Base-by-base conservation (phyloP, 2,888 invertebrate genomes). In the Macrophya annulata region DNA sequence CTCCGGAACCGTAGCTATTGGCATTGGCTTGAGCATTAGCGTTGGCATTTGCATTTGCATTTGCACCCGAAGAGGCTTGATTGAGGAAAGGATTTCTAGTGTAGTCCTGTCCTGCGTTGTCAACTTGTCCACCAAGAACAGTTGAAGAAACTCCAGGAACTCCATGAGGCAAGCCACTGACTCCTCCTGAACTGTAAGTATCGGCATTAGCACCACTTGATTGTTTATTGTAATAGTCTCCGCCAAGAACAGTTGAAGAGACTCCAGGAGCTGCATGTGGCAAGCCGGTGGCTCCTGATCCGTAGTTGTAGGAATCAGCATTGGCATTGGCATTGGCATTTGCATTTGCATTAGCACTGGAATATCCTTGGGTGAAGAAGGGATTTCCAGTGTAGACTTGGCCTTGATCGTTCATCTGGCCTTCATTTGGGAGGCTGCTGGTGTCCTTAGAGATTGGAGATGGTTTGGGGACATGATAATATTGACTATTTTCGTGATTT, bases 261-360 rank as follows among this genome's bases (percentile, higher is more conserved):
- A 81, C 40, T 25, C 81, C 81, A 43, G 81, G 81, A 43, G 62
- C 62, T 4, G 21, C 59, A 17, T 74, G n/a, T 4, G 72, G 72
- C 37, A 43, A 37, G 0, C 43, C 43, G 25, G 12, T 81, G n/a
- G 55, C 48, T 76, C 25, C 31, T 31, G 55, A 51, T n/a, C n/a
- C n/a, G n/a, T n/a, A n/a, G 17, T 15, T 48, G 15, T 68, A 25
- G 3, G 17, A 17, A 84, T 84, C 79, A 25, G 85, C 55, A 71
- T 72, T 84, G 84, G 88, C 88, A n/a, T 85, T 88, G 65, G 86
- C 86, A 10, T 62, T 62, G 4, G 62, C 62, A 25, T 62, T 87
- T 4, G 87, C 88, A 51, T 71, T 62, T 1, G 62, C 62, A 25
- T 25, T 87, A 5, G 87, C 88, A 65, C 62, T 74, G 15, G 84